These are phyloP conservation scores for Arrhamphus sclerolepis DNA, from an alignment of 2,797 vertebrate species.

Conservation along the genomic window DNA sequence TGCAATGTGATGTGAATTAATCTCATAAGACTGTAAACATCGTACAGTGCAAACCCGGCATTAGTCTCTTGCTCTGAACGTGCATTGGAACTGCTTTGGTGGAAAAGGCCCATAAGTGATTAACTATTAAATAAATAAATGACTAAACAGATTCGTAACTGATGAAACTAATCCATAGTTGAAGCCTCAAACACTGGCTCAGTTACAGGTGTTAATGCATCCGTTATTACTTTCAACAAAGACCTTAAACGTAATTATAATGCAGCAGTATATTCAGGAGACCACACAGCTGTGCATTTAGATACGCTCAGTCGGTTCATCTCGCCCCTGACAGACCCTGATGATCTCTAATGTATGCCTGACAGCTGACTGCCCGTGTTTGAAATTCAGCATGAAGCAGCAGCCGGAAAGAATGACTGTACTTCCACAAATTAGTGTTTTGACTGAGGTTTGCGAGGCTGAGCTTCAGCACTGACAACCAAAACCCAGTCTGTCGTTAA, in stretches of 20 bases:
- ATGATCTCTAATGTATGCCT: slow-evolving; percentile 34
- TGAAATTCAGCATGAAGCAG: slow-evolving; percentile 56
- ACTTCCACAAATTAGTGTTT: slow-evolving; percentile 68
- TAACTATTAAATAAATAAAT: too few species aligned
- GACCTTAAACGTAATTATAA: slow-evolving; percentile 7
- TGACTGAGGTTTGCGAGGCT: slow-evolving; percentile 50
- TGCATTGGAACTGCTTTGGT: too few species aligned
- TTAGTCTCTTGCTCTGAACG: too few species aligned
- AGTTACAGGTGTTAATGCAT: neutral
- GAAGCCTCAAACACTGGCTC: neutral
- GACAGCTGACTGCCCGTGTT: slow-evolving; percentile 34
- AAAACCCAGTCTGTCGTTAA: slow-evolving; percentile 2
- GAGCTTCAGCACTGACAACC: slow-evolving; percentile 14
- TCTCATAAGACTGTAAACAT: too few species aligned
- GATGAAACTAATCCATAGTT: too few species aligned
- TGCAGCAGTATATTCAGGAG: neutral
- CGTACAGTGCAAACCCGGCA: too few species aligned
- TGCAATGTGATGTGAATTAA: too few species aligned
- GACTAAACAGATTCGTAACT: too few species aligned
- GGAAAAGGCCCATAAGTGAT: too few species aligned
- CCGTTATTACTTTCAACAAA: neutral
- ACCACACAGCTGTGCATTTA: neutral
- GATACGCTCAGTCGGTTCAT: slow-evolving; percentile 2
- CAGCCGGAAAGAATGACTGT: slow-evolving; percentile 47
- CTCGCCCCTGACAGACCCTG: slow-evolving; percentile 25